Evolutionary conservation across 1,140 invertebrate species (phyloP).

Genomic region (Halictus rubicundus): DNA sequence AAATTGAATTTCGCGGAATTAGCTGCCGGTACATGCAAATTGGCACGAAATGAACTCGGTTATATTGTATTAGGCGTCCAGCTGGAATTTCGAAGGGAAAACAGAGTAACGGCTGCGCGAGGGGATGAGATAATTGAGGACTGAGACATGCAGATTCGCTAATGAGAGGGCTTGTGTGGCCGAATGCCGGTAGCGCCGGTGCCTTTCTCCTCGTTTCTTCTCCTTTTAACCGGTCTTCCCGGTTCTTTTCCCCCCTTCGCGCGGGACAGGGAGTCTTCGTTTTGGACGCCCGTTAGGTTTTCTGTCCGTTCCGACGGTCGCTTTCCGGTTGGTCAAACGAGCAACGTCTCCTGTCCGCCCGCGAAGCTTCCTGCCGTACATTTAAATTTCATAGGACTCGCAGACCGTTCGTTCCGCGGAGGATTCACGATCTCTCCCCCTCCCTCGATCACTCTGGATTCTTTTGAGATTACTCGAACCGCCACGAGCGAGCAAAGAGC

Average conservation of each 20-base stretch:
- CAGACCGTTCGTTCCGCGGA: slow-evolving; percentile 55
- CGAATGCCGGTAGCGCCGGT: slow-evolving; percentile 40
- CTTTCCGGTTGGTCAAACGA: slow-evolving; percentile 37
- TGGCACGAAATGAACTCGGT: slow-evolving; percentile 79
- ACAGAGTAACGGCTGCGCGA: slow-evolving; percentile 70
- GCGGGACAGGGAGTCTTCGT: background rate
- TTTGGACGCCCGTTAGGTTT: slow-evolving; percentile 10
- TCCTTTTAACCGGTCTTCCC: slow-evolving; percentile 46
- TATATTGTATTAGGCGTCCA: slow-evolving; percentile 79
- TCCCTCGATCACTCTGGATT: slow-evolving; percentile 26
- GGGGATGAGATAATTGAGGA: slow-evolving; percentile 76
- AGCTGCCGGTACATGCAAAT: slow-evolving; percentile 79
- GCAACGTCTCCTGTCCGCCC: slow-evolving; percentile 51
- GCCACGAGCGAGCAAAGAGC: slow-evolving; percentile 38
- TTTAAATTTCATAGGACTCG: slow-evolving; percentile 75
- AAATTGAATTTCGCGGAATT: slow-evolving; percentile 77
- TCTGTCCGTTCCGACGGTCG: background rate
- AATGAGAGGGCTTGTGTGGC: slow-evolving; percentile 75
- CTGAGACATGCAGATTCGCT: slow-evolving; percentile 78
- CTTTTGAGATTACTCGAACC: slow-evolving; percentile 34
- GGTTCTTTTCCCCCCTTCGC: slow-evolving; percentile 12
- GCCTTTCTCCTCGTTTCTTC: slow-evolving; percentile 52
- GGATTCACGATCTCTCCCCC: slow-evolving; percentile 50
- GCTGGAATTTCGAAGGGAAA: slow-evolving; percentile 77
- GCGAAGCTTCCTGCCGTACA: slow-evolving; percentile 67